Conservation (phyloP, 2,888 invertebrate genomes). For the Phytoseiulus persimilis region DNA sequence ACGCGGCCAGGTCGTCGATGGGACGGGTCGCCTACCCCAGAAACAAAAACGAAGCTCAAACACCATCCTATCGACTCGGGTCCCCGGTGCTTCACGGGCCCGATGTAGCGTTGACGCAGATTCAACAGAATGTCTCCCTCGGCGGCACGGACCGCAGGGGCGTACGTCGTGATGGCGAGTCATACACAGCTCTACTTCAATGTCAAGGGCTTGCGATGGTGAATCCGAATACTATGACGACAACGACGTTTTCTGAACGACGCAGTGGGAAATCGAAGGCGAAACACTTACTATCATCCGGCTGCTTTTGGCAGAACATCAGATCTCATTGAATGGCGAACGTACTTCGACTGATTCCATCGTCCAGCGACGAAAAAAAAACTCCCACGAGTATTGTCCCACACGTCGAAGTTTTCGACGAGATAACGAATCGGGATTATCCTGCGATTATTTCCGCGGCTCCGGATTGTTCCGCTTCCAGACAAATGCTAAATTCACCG, state of each 20-base stretch:
- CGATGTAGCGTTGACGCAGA: too few relatives aligned
- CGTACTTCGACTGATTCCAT: background rate
- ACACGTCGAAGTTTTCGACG: background rate
- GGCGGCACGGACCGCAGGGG: background rate
- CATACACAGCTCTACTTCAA: background rate
- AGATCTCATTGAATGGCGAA: background rate
- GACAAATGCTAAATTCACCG: background rate
- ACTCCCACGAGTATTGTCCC: slow-evolving; percentile 5
- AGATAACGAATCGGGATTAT: background rate
- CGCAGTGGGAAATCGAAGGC: background rate
- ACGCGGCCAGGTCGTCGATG: background rate
- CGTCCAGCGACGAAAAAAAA: background rate
- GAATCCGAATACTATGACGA: background rate
- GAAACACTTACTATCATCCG: background rate
- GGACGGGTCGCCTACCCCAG: background rate
- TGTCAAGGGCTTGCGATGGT: background rate
- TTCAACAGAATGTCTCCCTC: too few relatives aligned
- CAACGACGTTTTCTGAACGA: background rate
- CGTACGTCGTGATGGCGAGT: background rate
- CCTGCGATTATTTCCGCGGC: background rate
- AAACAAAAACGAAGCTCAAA: background rate
- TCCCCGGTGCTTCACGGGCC: background rate
- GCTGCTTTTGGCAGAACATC: background rate
- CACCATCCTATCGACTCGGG: background rate
- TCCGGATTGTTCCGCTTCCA: background rate